Conservation (phyloP, 1,140 invertebrate genomes). For the Reticulitermes speratus region DNA sequence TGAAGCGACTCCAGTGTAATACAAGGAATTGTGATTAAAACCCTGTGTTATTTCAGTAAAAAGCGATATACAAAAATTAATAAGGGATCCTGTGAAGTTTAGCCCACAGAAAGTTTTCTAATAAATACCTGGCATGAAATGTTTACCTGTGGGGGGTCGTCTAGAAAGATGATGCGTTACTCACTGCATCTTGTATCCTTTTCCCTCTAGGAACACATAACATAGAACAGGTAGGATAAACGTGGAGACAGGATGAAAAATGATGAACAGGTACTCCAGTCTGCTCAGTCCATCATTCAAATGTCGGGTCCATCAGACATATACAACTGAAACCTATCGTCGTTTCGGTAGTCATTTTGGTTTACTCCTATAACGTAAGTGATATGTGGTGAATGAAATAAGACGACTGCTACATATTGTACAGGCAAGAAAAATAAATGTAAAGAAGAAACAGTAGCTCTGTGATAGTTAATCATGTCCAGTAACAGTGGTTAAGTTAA, state of each 20-base stretch:
- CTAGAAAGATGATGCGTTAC: conserved; percentile 5
- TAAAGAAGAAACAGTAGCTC: background rate
- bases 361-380: background rate
- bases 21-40: background rate
- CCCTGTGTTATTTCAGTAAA: background rate
- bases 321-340: background rate
- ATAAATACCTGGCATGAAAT: conserved; percentile 12
- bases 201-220: background rate
- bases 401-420: background rate
- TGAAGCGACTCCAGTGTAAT: background rate
- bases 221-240: conserved; percentile 7
- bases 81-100: background rate
- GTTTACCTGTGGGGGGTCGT: conserved; percentile 7
- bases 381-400: background rate
- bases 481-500: background rate
- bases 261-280: background rate
- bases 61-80: background rate
- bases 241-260: conserved; percentile 28
- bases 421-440: background rate
- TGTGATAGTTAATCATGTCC: background rate
- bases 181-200: background rate
- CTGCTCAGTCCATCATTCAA: conserved; percentile 23
- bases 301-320: background rate
- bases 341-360: background rate
- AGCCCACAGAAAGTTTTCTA: background rate